Percentiles rank a stretch among this genome's conserved stretches.
These are phyloP conservation scores for Choreutis nemorana DNA, from an alignment of 2,888 invertebrate genomes.

Conservation along the genomic window DNA sequence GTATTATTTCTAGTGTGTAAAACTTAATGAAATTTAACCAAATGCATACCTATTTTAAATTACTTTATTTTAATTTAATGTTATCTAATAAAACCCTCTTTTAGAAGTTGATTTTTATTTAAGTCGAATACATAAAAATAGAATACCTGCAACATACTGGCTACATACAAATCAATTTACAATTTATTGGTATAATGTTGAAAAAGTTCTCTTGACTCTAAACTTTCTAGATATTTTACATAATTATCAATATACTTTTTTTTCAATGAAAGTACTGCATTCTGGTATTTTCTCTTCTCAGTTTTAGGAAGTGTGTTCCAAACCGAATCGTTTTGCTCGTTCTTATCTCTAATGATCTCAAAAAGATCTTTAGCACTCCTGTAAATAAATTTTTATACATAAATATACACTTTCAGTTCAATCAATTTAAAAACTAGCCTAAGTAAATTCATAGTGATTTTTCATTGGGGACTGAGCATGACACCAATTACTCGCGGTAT, in stretches of 20 bases:
- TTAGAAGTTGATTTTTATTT: too few relatives aligned
- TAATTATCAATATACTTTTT: slow-evolving; percentile 37
- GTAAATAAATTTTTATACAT: too few relatives aligned
- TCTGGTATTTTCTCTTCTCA: slow-evolving; percentile 27
- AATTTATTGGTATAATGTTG: slow-evolving; percentile 26
- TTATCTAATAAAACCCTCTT: too few relatives aligned
- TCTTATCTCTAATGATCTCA: slow-evolving; percentile 20
- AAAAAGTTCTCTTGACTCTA: slow-evolving; percentile 30
- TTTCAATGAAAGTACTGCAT: slow-evolving; percentile 30
- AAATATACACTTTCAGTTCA: too few relatives aligned
- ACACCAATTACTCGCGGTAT: too few relatives aligned
- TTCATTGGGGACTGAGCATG: too few relatives aligned
- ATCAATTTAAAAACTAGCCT: too few relatives aligned
- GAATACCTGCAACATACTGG: background rate
- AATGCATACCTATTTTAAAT: too few relatives aligned
- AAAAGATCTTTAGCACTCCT: slow-evolving; percentile 37
- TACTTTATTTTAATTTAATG: slow-evolving; percentile 2
- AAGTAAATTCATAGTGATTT: too few relatives aligned
- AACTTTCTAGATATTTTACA: slow-evolving; percentile 36
- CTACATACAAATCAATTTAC: background rate
- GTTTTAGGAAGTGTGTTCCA: slow-evolving; percentile 22
- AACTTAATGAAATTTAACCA: background rate
- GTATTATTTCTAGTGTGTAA: background rate
- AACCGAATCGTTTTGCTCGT: slow-evolving; percentile 12
- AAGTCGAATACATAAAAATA: too few relatives aligned